Conservation (phyloP, 2,113 vertebrate species). For the Ictalurus furcatus region DNA sequence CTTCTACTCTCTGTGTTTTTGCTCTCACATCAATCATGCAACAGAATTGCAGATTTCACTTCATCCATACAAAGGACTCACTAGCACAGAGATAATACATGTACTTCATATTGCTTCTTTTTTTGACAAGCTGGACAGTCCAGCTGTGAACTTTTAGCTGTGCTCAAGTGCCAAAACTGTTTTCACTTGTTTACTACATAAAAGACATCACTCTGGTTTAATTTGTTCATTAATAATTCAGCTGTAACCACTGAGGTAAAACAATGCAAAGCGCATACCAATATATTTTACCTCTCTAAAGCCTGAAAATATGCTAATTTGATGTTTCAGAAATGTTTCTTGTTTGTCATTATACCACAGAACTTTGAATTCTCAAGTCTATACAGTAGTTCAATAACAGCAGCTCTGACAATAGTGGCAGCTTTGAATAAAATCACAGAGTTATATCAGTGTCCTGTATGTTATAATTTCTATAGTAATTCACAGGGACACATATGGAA, state of each 20-base stretch:
- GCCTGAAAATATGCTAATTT: background rate
- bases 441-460: background rate
- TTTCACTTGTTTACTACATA: conserved; percentile 25
- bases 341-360: background rate
- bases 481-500: background rate
- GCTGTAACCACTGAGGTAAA: conserved; percentile 10
- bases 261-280: conserved; percentile 10
- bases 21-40: conserved; percentile 43
- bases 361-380: background rate
- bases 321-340: background rate
- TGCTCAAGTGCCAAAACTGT: background rate
- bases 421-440: background rate
- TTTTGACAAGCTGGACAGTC: conserved; percentile 23
- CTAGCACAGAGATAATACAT: conserved; percentile 19
- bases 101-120: conserved; percentile 27
- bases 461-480: background rate
- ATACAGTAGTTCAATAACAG: background rate
- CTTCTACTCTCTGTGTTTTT: conserved; percentile 25
- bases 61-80: conserved; percentile 35
- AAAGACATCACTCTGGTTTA: background rate
- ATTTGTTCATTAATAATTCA: conserved; percentile 38
- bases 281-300: background rate
- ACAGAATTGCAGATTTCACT: conserved; percentile 30
- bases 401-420: background rate
- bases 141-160: conserved; percentile 38